These are phyloP conservation scores for Troides helena DNA, from an alignment of 2,888 invertebrate genomes.

Conservation along the genomic window DNA sequence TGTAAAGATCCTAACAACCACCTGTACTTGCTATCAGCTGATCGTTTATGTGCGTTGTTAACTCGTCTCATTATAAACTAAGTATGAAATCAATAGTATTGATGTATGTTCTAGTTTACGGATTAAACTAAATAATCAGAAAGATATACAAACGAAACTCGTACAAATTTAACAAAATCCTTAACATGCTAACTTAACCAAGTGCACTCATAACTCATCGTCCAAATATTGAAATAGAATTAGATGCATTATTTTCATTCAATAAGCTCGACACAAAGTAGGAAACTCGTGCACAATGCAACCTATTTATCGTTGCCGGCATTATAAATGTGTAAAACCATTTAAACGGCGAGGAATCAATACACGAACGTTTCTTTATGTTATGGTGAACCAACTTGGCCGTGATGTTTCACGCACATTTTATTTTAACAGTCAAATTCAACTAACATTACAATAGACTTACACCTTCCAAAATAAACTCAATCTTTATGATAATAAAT, in stretches of 20 bases:
- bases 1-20: too few relatives aligned
- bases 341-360: constrained; percentile 77
- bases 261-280: constrained; percentile 70
- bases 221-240: constrained; percentile 74
- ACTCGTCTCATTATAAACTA: too few relatives aligned
- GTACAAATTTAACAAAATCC: constrained; percentile 33
- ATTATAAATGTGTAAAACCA: constrained; percentile 81
- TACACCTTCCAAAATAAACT: constrained; percentile 34
- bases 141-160: constrained; percentile 3
- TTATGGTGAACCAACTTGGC: constrained; percentile 78
- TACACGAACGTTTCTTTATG: constrained; percentile 75
- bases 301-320: constrained; percentile 75
- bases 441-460: constrained; percentile 38
- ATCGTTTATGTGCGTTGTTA: too few relatives aligned
- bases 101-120: too few relatives aligned
- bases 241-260: constrained; percentile 76
- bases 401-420: constrained; percentile 77
- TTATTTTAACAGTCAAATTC: constrained; percentile 59
- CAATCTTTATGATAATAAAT: constrained; percentile 17
- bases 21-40: too few relatives aligned
- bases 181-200: constrained; percentile 35
- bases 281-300: constrained; percentile 61
- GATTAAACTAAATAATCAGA: not conserved
- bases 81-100: too few relatives aligned
- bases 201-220: constrained; percentile 54